Conservation (phyloP, 2,113 vertebrate genomes). For the Lucifuga dentata region DNA sequence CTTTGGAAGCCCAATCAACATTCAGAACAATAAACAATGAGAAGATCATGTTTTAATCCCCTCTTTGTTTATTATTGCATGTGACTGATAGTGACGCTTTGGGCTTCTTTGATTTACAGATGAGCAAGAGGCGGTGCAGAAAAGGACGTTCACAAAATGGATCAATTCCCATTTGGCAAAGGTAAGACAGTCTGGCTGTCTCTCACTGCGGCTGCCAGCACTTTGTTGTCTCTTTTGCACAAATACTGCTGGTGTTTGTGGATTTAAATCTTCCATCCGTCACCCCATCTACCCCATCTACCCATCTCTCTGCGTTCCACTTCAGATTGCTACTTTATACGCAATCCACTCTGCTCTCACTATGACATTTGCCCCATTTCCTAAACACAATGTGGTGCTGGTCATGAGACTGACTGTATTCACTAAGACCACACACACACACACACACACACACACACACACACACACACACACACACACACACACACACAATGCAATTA, state of each 20-base stretch:
- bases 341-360: conserved; percentile 7
- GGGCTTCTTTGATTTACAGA: conserved; percentile 84
- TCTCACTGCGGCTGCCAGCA: conserved; percentile 53
- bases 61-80: conserved; percentile 59
- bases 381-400: conserved; percentile 39
- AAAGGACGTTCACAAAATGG: conserved; percentile 99
- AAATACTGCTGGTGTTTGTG: conserved; percentile 42
- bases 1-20: conserved; percentile 40
- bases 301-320: conserved; percentile 21
- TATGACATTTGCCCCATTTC: conserved; percentile 56
- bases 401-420: conserved; percentile 62
- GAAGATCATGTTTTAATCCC: conserved; percentile 60
- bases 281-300: too few species aligned
- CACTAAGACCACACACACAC: conserved; percentile 54
- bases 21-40: conserved; percentile 60
- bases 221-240: conserved; percentile 49
- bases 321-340: conserved; percentile 8
- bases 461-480: conserved; percentile 20
- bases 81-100: conserved; percentile 58
- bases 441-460: conserved; percentile 35
- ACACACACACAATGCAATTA: conserved; percentile 22
- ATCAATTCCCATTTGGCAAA: conserved; percentile 98
- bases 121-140: conserved; percentile 98
- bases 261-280: conserved; percentile 33
- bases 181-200: conserved; percentile 82